Percentiles rank a stretch among this genome's conserved stretches.
phyloP scores from a whole-genome alignment of 2,888 invertebrate genomes.

The Cheilosia soror region DNA sequence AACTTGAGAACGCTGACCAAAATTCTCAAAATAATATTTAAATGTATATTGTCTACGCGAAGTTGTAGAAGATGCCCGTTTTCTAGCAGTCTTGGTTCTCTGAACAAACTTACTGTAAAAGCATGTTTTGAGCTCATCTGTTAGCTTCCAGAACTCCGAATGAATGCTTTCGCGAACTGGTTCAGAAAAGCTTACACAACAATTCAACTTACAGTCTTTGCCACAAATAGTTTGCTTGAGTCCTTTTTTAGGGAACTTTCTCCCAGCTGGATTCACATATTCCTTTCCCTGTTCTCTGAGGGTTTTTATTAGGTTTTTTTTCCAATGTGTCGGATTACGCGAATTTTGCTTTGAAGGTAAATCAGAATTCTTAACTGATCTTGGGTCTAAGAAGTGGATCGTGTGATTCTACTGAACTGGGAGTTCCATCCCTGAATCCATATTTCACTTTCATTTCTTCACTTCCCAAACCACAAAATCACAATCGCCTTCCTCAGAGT shows the following conservation, averaged over 20 bases:
- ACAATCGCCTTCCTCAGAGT: conserved; percentile 3
- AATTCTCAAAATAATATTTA: not conserved
- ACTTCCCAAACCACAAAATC: conserved; percentile 2
- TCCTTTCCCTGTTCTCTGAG: conserved; percentile 8
- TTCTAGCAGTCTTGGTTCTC: conserved; percentile 5
- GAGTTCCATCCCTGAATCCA: conserved; percentile 4
- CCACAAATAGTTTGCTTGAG: conserved; percentile 5
- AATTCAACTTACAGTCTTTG: conserved; percentile 10
- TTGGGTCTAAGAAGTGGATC: no score
- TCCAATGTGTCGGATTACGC: not conserved
- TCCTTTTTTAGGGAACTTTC: conserved; percentile 12
- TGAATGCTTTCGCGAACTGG: conserved; percentile 21
- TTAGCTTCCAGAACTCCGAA: conserved; percentile 7
- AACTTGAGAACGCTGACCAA: conserved; percentile 6
- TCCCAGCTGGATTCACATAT: not conserved
- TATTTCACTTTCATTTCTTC: not conserved
- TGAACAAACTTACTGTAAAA: conserved; percentile 15
- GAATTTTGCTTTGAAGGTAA: no score
- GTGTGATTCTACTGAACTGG: no score
- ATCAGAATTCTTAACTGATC: no score
- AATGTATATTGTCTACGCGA: not conserved
- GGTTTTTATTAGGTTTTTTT: conserved; percentile 8
- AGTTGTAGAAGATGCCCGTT: conserved; percentile 20
- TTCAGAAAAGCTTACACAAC: conserved; percentile 4
- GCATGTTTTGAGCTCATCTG: conserved; percentile 13